These are phyloP conservation scores for Glossophaga mutica DNA, from an alignment of 2,797 vertebrate species.

Conservation along the genomic window DNA sequence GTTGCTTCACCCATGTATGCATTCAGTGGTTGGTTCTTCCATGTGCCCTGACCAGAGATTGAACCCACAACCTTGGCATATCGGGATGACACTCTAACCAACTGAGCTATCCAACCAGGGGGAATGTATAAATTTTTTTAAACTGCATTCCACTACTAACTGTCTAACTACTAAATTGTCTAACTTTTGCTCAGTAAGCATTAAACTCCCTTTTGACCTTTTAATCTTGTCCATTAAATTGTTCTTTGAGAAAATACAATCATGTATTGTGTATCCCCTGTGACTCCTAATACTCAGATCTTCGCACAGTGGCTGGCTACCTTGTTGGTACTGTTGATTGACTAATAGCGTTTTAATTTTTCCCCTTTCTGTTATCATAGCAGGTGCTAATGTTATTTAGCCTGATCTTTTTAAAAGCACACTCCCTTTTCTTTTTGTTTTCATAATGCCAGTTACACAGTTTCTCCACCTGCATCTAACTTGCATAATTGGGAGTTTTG, in stretches of 20 bases:
- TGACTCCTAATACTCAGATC: background rate
- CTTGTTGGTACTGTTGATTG: background rate
- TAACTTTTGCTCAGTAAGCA: background rate
- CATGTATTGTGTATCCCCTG: background rate
- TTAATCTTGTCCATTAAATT: constrained; percentile 30
- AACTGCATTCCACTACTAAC: background rate
- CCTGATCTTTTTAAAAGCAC: background rate
- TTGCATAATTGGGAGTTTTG: background rate
- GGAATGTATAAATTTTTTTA: background rate
- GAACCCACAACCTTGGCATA: background rate
- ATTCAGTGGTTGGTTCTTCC: background rate
- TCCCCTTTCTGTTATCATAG: background rate
- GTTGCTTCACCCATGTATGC: background rate
- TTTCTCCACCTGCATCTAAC: background rate
- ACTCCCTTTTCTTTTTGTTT: constrained; percentile 39
- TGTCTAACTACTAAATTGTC: background rate
- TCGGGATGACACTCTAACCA: background rate
- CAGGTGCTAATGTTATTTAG: constrained; percentile 23
- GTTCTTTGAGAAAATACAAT: constrained; percentile 38
- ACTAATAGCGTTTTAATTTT: background rate
- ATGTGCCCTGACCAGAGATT: background rate
- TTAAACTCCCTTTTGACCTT: constrained; percentile 4
- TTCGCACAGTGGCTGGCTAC: background rate
- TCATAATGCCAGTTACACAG: background rate
- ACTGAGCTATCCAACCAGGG: background rate